phyloP scores from a whole-genome alignment of 2,888 invertebrate species.

The Pristionchus exspectatus region DNA sequence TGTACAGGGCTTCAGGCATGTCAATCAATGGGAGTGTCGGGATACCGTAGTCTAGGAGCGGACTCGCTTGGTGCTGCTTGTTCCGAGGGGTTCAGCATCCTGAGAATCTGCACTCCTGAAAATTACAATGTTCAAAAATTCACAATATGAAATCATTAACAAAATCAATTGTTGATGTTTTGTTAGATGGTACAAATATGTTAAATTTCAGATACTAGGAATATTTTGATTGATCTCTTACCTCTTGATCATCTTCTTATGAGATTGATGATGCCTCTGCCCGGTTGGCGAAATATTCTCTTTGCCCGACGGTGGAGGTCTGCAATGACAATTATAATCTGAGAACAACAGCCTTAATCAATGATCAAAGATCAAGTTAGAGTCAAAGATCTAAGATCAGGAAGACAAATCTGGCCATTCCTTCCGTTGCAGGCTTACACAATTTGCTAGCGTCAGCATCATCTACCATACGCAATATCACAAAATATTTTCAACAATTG shows the following conservation, averaged over 20 bases:
- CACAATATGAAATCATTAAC: neutral
- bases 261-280: neutral
- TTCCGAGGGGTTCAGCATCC: neutral
- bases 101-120: conserved; percentile 8
- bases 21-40: neutral
- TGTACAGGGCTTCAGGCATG: neutral
- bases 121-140: neutral
- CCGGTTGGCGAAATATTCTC: neutral
- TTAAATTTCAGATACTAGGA: neutral
- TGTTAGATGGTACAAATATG: neutral
- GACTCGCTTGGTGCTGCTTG: neutral
- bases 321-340: neutral
- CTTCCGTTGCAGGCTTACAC: no score
- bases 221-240: neutral
- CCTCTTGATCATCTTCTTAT: neutral
- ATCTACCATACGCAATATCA: neutral
- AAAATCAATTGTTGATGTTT: neutral
- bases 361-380: no score
- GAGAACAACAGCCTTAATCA: no score
- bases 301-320: neutral
- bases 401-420: no score
- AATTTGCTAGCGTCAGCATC: no score
- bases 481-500: neutral
- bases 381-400: no score
- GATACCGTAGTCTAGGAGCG: conserved; percentile 1